Evolutionary conservation across 2,797 vertebrate genomes (phyloP), one percentile per base, ranked within the genome.

Genomic region (Mallotus villosus): DNA sequence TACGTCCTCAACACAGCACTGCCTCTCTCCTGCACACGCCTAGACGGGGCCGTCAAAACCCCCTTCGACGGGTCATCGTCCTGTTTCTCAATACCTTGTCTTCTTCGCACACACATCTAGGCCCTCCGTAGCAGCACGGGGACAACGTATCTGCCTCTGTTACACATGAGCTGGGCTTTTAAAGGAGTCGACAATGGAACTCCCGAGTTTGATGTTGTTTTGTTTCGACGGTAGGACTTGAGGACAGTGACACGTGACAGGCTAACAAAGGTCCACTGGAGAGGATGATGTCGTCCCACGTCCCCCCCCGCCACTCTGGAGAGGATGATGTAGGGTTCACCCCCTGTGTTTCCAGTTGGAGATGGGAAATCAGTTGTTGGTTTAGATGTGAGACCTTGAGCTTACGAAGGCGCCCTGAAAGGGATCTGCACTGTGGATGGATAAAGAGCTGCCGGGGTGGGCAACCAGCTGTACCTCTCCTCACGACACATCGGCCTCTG

Each of bases 1-100:
- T 58, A 37, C 69, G 67, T 63, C 53, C 74, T 61, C 77, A 66
- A 77, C 49, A 73, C 24, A 57, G 32, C 51, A 11, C n/a, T 14
- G 19, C 21, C 49, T 63, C 62, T 63, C 24, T 58, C 24, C n/a
- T 32, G 19, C 51, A n/a, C 17, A 16, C 9, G 5, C 16, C 27
- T 27, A 14, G 51, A 34, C 17, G 6, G 4, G n/a, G 49, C 27
- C 0, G 4, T 55, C 12, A 12, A 46, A 55, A 27, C 19, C 16
- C 51, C 4, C 5, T 55, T 55, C 5, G 19, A n/a, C 51, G 51
- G 51, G 51, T 17, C 6, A 3, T 7, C 51, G 0, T 17, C 7
- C 71, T 24, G 32, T 78, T 78, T 65, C 77, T 76, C 73, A 77
- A 74, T 75, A 74, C 71, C 68, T 79, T 73, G 66, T 58, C 76